These are phyloP conservation scores for Neodiprion virginianus DNA, from an alignment of 1,140 invertebrate genomes.

Conservation along the genomic window DNA sequence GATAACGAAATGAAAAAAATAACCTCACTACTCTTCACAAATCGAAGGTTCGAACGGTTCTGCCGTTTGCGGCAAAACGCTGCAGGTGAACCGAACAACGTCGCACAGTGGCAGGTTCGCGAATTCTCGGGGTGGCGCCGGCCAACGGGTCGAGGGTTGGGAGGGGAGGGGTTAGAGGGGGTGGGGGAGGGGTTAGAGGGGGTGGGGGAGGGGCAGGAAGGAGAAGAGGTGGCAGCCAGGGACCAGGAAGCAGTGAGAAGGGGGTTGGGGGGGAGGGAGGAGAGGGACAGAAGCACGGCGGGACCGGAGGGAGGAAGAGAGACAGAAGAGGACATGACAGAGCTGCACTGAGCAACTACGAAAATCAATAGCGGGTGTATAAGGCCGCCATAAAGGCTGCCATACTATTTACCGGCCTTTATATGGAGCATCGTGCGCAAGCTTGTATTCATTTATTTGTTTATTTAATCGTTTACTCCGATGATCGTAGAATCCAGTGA, in stretches of 20 bases:
- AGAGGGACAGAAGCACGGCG: conserved; percentile 25
- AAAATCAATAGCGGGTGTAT: conserved; percentile 47
- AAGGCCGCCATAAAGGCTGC: conserved; percentile 4
- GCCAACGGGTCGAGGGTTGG: background rate
- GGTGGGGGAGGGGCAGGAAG: background rate
- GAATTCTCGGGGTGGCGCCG: conserved; percentile 12
- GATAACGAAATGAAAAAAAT: background rate
- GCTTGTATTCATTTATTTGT: background rate
- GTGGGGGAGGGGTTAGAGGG: background rate
- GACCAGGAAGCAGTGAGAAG: background rate
- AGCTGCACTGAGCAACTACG: conserved; percentile 35
- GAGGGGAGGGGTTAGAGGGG: background rate
- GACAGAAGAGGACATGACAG: conserved; percentile 33
- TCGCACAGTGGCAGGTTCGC: conserved; percentile 6
- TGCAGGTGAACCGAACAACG: conserved; percentile 8
- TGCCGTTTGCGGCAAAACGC: conserved; percentile 13
- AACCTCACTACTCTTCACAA: conserved; percentile 4
- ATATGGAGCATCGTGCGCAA: background rate
- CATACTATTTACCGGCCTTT: background rate
- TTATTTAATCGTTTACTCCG: background rate
- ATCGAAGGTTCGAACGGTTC: conserved; percentile 12
- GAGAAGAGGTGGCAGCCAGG: background rate
- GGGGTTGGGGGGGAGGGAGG: conserved; percentile 29
- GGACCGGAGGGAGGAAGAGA: conserved; percentile 21
- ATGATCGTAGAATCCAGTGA: no score